These are phyloP conservation scores for Pollicipes pollicipes DNA, from an alignment of 1,140 invertebrate genomes.

Conservation along the genomic window DNA sequence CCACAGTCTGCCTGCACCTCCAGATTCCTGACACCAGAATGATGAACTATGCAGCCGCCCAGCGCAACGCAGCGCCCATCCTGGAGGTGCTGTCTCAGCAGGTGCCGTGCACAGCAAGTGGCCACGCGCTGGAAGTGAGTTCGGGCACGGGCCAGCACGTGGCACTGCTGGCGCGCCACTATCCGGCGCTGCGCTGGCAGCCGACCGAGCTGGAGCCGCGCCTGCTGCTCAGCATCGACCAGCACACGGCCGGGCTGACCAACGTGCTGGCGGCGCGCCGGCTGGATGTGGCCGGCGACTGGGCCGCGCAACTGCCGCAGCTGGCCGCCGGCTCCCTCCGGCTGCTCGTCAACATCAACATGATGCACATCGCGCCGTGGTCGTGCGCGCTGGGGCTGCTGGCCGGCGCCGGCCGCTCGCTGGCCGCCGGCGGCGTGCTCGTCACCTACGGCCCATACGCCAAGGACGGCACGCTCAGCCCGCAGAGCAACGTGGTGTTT, in stretches of 20 bases:
- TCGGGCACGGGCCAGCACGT: neutral
- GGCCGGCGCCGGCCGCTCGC: conserved; percentile 39
- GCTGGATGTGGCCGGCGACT: conserved; percentile 42
- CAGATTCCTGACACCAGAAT: neutral
- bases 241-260: conserved; percentile 36
- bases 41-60: neutral
- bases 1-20: no score
- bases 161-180: conserved; percentile 24
- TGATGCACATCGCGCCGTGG: conserved; percentile 60
- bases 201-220: conserved; percentile 48
- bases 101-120: neutral
- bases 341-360: conserved; percentile 64
- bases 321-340: conserved; percentile 26
- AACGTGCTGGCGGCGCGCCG: conserved; percentile 47
- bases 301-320: neutral
- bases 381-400: conserved; percentile 52
- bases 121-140: neutral
- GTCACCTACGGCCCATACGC: conserved; percentile 68
- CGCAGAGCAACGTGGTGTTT: conserved; percentile 62
- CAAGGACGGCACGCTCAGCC: conserved; percentile 47
- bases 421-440: conserved; percentile 51
- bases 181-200: conserved; percentile 52
- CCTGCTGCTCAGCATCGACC: conserved; percentile 45
- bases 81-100: neutral
- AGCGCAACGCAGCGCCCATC: neutral